Base-by-base conservation (phyloP, 2,113 vertebrate species). In the Bambusicola thoracicus region DNA sequence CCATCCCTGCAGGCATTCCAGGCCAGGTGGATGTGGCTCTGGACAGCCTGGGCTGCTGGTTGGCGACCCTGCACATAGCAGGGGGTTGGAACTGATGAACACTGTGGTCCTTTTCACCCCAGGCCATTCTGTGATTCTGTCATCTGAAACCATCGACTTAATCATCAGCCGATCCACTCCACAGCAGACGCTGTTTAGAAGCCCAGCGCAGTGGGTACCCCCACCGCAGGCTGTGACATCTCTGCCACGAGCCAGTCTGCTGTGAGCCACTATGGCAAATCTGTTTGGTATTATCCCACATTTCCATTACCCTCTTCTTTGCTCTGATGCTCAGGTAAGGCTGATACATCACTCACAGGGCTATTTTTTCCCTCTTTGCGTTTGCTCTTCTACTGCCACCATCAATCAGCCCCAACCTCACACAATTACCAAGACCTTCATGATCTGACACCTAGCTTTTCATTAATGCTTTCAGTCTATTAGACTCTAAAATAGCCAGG, bases 111-210 rank as follows among this genome's bases (percentile, higher is more conserved):
- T 48, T 24, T 48, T 11, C 46, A 48, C 22, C 46, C 46, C 46
- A 48, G 46, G 46, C 21, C 21, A 22, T 48, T 24, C 44, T 46
- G 10, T 4, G 44, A 46, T 46, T 46, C 46, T 48, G 22, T 12
- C 11, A 48, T 20, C 13, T 29, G n/a, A 91, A 62, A 17, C 11
- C 61, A 6, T 19, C 85, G 25, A 2, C 89, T 17, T 2, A 2
- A 8, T 7, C 55, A 1, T 2, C 8, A 3, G 43, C 92, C 29
- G 6, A 8, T 0, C 1, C 36, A 7, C 36, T 1, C 55, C 0
- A 0, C 1, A 2, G 7, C 11, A 14, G 78, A 16, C 5, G 40
- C 40, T n/a, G 0, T 7, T 5, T 24, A 24, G 2, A 1, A 13
- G 34, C 7, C 13, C 69, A 25, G 78, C 41, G 67, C 1, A 10